phyloP scores from a whole-genome alignment of 2,113 vertebrate genomes.

The Hemiprocne comata region DNA sequence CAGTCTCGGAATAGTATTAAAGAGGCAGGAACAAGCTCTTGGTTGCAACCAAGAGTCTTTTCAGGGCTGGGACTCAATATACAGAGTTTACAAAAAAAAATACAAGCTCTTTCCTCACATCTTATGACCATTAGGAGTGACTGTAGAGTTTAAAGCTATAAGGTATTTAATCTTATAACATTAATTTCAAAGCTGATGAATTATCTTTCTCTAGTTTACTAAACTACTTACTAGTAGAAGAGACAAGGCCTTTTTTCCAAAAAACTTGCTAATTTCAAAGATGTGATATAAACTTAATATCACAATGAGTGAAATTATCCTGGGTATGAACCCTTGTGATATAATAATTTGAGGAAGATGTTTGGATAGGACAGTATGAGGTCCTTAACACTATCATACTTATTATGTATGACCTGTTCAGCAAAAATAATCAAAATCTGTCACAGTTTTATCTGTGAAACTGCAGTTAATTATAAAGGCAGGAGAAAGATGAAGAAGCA shows the following conservation, averaged over 20 bases:
- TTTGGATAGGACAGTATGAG: not conserved
- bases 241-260: not conserved
- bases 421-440: not conserved
- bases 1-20: not conserved
- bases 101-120: not conserved
- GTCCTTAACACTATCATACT: not conserved
- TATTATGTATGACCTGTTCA: not conserved
- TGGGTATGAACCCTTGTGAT: not conserved
- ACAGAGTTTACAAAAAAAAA: not conserved
- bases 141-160: not conserved
- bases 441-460: not conserved
- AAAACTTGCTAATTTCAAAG: not conserved
- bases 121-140: not conserved
- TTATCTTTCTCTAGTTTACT: not conserved
- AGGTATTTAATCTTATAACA: not conserved
- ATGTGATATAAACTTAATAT: not conserved
- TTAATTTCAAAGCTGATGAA: not conserved
- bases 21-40: not conserved
- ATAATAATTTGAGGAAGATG: not conserved
- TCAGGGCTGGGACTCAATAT: not conserved
- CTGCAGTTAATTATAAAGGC: not conserved
- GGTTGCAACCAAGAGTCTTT: not conserved
- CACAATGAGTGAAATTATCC: not conserved
- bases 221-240: not conserved
- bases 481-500: not conserved